Percentiles rank a stretch among this genome's conserved stretches.
phyloP scores from a whole-genome alignment of 1,140 invertebrate species.

The Gryllus bimaculatus region DNA sequence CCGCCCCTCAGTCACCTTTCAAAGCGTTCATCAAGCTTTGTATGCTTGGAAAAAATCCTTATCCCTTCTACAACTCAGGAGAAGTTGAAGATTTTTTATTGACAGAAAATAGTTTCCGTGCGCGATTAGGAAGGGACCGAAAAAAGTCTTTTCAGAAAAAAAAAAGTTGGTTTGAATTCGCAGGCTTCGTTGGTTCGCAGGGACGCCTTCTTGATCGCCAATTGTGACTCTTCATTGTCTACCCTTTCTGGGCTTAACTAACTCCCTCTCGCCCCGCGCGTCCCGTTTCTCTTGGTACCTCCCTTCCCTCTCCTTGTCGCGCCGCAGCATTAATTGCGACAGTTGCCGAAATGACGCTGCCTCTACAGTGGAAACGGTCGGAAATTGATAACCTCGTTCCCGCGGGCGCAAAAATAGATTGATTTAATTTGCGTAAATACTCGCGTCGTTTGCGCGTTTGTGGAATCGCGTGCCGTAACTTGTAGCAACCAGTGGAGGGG shows the following conservation, averaged over 20 bases:
- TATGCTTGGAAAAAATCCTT: neutral
- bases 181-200: no score
- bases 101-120: neutral
- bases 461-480: no score
- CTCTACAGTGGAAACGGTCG: neutral
- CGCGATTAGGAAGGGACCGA: neutral
- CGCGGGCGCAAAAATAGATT: neutral
- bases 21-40: neutral
- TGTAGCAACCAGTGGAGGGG: no score
- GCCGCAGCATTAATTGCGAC: neutral
- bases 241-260: neutral
- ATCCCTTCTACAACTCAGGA: neutral
- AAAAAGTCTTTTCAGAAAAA: neutral
- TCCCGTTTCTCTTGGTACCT: neutral
- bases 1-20: neutral
- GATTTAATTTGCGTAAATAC: neutral
- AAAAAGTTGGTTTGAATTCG: neutral
- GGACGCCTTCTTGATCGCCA: neutral
- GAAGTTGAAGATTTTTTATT: neutral
- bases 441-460: no score
- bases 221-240: neutral
- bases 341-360: neutral
- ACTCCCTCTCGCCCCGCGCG: neutral
- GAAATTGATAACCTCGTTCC: neutral
- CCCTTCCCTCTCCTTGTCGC: neutral